These are phyloP conservation scores for Deilephila porcellus DNA, from an alignment of 2,888 invertebrate species.

Conservation along the genomic window DNA sequence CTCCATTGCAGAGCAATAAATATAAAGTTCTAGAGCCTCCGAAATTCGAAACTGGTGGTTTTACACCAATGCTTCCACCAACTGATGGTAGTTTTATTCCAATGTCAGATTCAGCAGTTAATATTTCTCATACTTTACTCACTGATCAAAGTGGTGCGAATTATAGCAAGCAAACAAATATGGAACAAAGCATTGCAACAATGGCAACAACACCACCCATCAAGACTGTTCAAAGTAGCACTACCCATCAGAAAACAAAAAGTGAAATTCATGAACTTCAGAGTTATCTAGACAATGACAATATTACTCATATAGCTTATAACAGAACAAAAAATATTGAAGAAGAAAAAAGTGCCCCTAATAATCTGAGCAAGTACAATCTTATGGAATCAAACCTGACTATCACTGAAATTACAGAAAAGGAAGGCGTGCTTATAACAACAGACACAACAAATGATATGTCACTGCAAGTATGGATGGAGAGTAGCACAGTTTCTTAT, in stretches of 20 bases:
- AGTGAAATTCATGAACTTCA: slow-evolving; percentile 78
- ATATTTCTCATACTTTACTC: slow-evolving; percentile 53
- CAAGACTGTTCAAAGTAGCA: slow-evolving; percentile 60
- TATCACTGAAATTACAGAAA: slow-evolving; percentile 75
- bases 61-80: slow-evolving; percentile 90
- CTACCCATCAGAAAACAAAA: slow-evolving; percentile 71
- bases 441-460: slow-evolving; percentile 78
- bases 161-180: slow-evolving; percentile 55
- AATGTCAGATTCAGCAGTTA: slow-evolving; percentile 73
- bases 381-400: slow-evolving; percentile 78
- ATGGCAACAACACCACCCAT: slow-evolving; percentile 58
- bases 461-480: slow-evolving; percentile 73
- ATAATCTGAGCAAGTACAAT: slow-evolving; percentile 72
- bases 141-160: slow-evolving; percentile 49
- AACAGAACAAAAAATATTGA: slow-evolving; percentile 77
- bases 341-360: slow-evolving; percentile 72
- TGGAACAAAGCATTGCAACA: slow-evolving; percentile 52
- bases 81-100: slow-evolving; percentile 90
- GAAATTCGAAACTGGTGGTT: slow-evolving; percentile 90
- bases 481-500: slow-evolving; percentile 67
- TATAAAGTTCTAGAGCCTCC: slow-evolving; percentile 79
- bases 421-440: slow-evolving; percentile 74
- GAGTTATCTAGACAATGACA: slow-evolving; percentile 72
- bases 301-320: slow-evolving; percentile 73
- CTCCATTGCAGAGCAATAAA: slow-evolving; percentile 64